Base-by-base conservation (phyloP, 2,888 invertebrate species). In the Aporophyla lueneburgensis region DNA sequence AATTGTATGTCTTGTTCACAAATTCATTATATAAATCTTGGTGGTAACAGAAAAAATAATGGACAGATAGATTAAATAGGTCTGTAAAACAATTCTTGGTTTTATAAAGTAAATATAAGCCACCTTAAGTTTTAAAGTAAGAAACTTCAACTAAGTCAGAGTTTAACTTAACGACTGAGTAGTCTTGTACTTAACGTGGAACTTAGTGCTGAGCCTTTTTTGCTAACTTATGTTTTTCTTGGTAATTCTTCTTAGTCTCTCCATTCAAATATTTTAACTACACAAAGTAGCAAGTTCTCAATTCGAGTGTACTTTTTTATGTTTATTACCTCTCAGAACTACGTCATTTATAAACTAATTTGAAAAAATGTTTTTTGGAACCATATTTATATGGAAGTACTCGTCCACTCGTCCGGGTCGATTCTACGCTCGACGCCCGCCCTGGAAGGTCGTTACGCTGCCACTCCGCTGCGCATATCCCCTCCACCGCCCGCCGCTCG, bases 131-230 rank as follows among this genome's bases (percentile, higher is more conserved):
- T 67, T 16, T 61, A 24, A 61, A 67, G 46, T 76, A 53, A 46
- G 24, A 21, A 66, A 67, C 21, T 58, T 77, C 2, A 24, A 19
- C 27, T 51, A 65, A 72, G 49, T 78, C 51, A 0, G 21, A 72
- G n/a, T 59, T 40, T 66, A 49, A 66, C 49, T 61, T 77, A 56
- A 77, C 9, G n/a, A 66, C 72, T 71, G n/a, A 62, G 49, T 33
- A 68, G 51, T 61, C 54, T 24, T 19, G 16, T 58, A 40, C 58
- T 67, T 59, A 67, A 21, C 16, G 24, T 21, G 14, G 53, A 54
- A 61, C 62, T 80, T 67, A n/a, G 24, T 19, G 33, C 33, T 5
- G 19, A 49, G 5, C 21, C 46, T 61, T 54, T 51, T 40, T 24
- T 24, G 49, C 16, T 54, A 40, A 40, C 19, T 54, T 53, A n/a